Conservation (phyloP, 2,888 invertebrate species). For the Hyalella azteca region DNA sequence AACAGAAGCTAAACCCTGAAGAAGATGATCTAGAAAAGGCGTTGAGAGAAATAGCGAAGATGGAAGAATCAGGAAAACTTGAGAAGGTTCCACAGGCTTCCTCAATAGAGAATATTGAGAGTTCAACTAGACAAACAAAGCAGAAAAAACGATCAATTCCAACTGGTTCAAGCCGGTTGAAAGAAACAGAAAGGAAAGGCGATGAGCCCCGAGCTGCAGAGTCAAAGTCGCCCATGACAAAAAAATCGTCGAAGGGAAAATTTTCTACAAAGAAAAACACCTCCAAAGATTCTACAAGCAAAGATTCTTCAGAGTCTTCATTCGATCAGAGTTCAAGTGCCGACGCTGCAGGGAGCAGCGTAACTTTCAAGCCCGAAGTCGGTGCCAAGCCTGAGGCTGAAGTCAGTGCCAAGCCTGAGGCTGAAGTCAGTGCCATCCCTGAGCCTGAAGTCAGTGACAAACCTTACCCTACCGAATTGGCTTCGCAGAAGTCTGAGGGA, state of each 20-base stretch:
- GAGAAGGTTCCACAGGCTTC: slow-evolving; percentile 10
- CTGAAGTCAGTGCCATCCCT: too few relatives aligned
- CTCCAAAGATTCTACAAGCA: not conserved
- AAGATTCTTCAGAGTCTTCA: not conserved
- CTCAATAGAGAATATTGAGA: not conserved
- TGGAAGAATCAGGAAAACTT: slow-evolving; percentile 55
- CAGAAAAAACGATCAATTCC: not conserved
- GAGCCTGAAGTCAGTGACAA: not conserved
- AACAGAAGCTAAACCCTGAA: slow-evolving; percentile 41
- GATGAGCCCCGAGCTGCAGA: not conserved
- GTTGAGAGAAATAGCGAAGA: slow-evolving; percentile 54
- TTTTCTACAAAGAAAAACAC: not conserved
- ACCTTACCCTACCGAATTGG: too few relatives aligned
- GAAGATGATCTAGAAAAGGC: slow-evolving; percentile 58
- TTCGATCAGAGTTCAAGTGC: not conserved
- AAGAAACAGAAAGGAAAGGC: not conserved
- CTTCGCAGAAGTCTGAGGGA: too few relatives aligned
- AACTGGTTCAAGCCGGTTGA: not conserved
- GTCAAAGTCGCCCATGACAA: not conserved
- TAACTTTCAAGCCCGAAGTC: too few relatives aligned
- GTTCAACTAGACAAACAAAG: not conserved
- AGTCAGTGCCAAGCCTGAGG: too few relatives aligned
- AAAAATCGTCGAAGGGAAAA: not conserved
- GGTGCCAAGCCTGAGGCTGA: too few relatives aligned
- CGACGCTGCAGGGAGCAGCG: too few relatives aligned